Evolutionary conservation across 1,140 invertebrate genomes (phyloP), one percentile per base, ranked within the genome.

Genomic region (Penaeus indicus): DNA sequence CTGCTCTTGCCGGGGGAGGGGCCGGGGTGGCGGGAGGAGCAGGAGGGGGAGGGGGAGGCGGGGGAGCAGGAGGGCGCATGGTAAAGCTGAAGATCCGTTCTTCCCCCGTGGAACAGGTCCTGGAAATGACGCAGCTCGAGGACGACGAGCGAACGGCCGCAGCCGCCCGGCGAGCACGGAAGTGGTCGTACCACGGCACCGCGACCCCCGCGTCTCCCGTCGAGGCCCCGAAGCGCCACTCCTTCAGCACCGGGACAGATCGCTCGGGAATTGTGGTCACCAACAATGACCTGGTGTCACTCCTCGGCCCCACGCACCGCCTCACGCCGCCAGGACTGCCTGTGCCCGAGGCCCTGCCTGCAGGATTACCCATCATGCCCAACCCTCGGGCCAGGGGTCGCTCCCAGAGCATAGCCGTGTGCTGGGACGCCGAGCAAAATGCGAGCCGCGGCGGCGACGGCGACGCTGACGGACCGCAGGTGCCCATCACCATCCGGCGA

Each of bases 361-460:
- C 87, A 47, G 54, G 67, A 38, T 85, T 85, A 10, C 85, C 89
- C 21, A 67, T 72, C 27, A 32, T 89, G 42, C 86, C 86, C 22
- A 84, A 85, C 42, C 90, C 90, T 10, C 84, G 85, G 32, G 85
- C 89, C 0, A 61, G 90, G 27, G 90, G 90, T 0, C 75, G 90
- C 16, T 90, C 90, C 19, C 90, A 90, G 84, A 90, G 90, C 69
- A 90, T 90, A 25, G 90, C 90, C 2, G 87, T 84, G 5, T 90
- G 90, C 47, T 87, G 85, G 85, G 85, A 87, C 38, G 84, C 84
- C 21, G 60, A 81, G 21, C 80, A 85, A 32, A 80, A 75, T 69
- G 42, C 63, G 16, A 42, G 64, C n/a, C n/a, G 67, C 0, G 62
- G 84, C 38, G 72, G 63, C 16, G 75, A 84, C 83, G 62, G 80